phyloP scores from a whole-genome alignment of 2,888 invertebrate species.

The Amiota mariae region DNA sequence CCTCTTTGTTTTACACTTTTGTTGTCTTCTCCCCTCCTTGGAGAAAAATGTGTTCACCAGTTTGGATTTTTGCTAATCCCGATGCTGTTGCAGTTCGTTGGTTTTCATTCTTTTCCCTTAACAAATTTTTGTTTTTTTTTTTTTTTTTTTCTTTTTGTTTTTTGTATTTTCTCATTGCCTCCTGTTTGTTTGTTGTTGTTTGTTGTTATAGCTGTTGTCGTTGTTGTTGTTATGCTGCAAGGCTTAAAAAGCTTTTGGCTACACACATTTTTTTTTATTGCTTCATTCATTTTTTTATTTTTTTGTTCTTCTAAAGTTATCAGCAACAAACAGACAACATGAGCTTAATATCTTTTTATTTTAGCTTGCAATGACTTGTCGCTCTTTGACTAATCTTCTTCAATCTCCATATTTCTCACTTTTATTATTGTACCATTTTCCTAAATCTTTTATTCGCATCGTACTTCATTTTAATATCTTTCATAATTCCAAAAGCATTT shows the following conservation, averaged over 20 bases:
- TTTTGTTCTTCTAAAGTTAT: neutral
- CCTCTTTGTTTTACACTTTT: neutral
- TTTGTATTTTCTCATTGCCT: neutral
- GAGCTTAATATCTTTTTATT: too few species aligned
- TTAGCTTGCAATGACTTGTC: too few species aligned
- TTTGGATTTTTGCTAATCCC: slow-evolving; percentile 1
- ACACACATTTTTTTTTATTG: neutral
- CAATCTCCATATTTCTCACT: too few species aligned
- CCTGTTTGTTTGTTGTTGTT: slow-evolving; percentile 21
- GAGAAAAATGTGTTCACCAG: slow-evolving; percentile 1
- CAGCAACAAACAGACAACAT: too few species aligned
- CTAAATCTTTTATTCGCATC: too few species aligned
- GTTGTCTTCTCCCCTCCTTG: neutral
- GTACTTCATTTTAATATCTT: too few species aligned
- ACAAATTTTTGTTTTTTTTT: slow-evolving; percentile 31
- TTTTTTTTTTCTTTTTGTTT: slow-evolving; percentile 36
- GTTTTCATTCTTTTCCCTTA: neutral
- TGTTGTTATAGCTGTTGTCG: slow-evolving; percentile 40
- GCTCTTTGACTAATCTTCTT: too few species aligned
- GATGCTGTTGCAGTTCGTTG: neutral
- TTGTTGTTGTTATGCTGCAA: slow-evolving; percentile 36
- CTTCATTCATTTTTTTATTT: neutral
- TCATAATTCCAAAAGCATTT: too few species aligned
- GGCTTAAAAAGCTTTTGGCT: neutral
- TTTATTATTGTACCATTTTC: too few species aligned